These are phyloP conservation scores for Drosophila crucigera DNA, from an alignment of 2,888 invertebrate genomes.

Conservation along the genomic window DNA sequence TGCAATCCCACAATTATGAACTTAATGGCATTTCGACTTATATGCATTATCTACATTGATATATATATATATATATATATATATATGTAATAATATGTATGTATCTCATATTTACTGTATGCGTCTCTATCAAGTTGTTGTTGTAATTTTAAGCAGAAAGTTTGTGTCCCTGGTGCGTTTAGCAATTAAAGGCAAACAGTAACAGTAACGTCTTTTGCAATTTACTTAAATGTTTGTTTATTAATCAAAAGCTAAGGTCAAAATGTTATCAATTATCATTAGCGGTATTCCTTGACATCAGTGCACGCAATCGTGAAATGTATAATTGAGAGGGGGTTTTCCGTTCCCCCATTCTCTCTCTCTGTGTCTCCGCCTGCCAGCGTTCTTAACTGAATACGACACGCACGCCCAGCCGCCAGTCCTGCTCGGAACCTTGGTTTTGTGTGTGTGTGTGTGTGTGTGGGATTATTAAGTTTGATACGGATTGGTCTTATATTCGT, in stretches of 20 bases:
- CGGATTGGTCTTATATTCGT: slow-evolving; percentile 79
- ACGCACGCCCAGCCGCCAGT: slow-evolving; percentile 80
- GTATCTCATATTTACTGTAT: slow-evolving; percentile 13
- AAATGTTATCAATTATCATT: slow-evolving; percentile 49
- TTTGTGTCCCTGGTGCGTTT: slow-evolving; percentile 42
- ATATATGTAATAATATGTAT: not conserved
- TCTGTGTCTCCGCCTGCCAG: not conserved
- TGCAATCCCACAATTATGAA: slow-evolving; percentile 34
- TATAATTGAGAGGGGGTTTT: not conserved
- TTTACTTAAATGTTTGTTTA: slow-evolving; percentile 31
- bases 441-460: not conserved
- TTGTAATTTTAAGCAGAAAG: slow-evolving; percentile 65
- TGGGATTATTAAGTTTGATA: slow-evolving; percentile 56
- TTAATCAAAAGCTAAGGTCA: slow-evolving; percentile 43
- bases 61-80: not conserved
- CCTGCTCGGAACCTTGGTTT: slow-evolving; percentile 69
- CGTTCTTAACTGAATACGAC: slow-evolving; percentile 64
- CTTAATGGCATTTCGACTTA: slow-evolving; percentile 53
- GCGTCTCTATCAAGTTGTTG: slow-evolving; percentile 40
- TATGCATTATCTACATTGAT: not conserved
- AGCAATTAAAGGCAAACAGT: slow-evolving; percentile 51
- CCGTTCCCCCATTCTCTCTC: not conserved
- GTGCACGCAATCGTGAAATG: slow-evolving; percentile 48
- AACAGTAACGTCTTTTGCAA: slow-evolving; percentile 31
- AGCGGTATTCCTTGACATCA: not conserved